Base-by-base conservation (phyloP, 2,888 invertebrate species). In the Galerucella pusilla region DNA sequence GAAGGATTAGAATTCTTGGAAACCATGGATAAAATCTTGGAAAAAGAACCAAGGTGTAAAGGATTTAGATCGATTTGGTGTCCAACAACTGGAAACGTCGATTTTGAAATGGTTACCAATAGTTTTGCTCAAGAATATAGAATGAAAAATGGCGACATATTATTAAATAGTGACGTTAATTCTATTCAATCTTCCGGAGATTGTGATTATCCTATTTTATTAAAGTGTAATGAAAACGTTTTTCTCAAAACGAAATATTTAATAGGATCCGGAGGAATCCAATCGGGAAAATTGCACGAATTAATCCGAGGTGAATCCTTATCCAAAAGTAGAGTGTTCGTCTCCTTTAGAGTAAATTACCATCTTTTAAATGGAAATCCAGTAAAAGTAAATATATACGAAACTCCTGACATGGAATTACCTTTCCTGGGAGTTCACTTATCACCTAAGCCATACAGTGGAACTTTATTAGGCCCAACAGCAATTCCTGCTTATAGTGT, bases 401-500 rank as follows among this genome's bases (percentile, higher is more conserved):
- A 98, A 16, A 97, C 98, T 16, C 98, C 98, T n/a, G 96, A 98
- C 89, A 94, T 97, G 2, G 95, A 97, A 89, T 94, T 97, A 3
- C 98, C 98, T 69, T 99, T 99, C 88, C 89, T 99, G 59, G 98
- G 98, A 7, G 97, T 98, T 4, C 98, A 99, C 88, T 94, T 94
- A 84, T 98, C 98, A n/a, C 98, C 98, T 0, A 91, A 94, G 83
- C 93, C 97, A 90, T 97, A 97, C 0, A 74, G 67, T 1, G 7
- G 7, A 7, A 91, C 98, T 64, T 96, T 97, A 92, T 89, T 99
- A 45, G 98, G 98, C 16, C 98, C 98, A 6, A 98, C 97, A 89
- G 98, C 98, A 4, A 94, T 99, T 60, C 89, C 98, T 76, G 97
- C 98, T 28, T 93, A 96, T 80, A 93, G 94, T 84, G 91, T 97